phyloP scores from a whole-genome alignment of 2,113 vertebrate species.

The Paramormyrops kingsleyae region DNA sequence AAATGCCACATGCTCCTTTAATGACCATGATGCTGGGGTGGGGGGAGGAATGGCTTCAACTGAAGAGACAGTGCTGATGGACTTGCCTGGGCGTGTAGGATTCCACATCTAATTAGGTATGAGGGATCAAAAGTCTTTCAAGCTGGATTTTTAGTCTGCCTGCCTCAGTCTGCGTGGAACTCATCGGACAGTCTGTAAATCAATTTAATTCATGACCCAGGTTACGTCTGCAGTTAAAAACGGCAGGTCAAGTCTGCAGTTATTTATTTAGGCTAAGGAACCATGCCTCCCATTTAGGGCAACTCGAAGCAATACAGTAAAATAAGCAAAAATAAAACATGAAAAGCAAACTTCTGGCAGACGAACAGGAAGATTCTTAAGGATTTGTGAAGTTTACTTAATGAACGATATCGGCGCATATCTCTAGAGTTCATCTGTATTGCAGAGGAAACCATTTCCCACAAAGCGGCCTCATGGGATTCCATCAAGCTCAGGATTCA shows the following conservation, averaged over 20 bases:
- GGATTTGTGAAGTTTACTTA: not conserved
- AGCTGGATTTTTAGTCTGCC: not conserved
- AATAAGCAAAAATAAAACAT: not conserved
- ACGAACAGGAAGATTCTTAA: not conserved
- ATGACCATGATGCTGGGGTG: not conserved
- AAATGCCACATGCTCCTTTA: not conserved
- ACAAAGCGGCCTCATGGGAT: not conserved
- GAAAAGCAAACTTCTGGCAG: not conserved
- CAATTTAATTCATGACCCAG: not conserved
- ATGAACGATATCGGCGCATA: not conserved
- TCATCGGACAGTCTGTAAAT: not conserved
- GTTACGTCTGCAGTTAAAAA: not conserved
- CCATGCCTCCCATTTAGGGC: not conserved
- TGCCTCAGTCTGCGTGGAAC: not conserved
- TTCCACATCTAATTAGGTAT: constrained; percentile 3
- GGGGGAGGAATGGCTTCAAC: not conserved
- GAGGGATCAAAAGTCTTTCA: not conserved
- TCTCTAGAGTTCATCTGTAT: not conserved
- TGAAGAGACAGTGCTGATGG: not conserved
- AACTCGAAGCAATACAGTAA: not conserved
- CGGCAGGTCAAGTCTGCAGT: not conserved
- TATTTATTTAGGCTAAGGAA: not conserved
- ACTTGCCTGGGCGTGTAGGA: not conserved
- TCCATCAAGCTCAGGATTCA: not conserved
- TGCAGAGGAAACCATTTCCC: not conserved